A percentile compares a stretch with the other conserved stretches of the same genome.
phyloP scores from a whole-genome alignment of 2,113 vertebrate genomes.

The Dasyurus viverrinus region DNA sequence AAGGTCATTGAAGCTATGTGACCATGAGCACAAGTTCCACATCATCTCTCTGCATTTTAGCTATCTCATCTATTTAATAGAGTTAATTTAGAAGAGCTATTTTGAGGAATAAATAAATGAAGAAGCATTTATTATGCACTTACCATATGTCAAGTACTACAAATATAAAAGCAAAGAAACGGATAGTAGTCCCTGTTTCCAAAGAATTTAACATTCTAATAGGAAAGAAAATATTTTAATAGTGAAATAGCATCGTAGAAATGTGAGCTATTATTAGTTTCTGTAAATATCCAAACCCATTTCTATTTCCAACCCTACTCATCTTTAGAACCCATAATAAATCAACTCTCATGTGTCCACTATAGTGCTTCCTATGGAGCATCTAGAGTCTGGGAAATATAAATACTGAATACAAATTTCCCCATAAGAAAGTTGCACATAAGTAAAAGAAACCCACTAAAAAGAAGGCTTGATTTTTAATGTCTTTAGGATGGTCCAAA shows the following conservation, averaged over 20 bases:
- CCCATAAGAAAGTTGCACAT: neutral
- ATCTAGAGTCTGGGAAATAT: neutral
- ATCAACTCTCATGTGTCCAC: neutral
- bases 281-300: neutral
- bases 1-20: neutral
- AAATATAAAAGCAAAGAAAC: neutral
- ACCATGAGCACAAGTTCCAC: neutral
- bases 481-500: neutral
- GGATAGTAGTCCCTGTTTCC: neutral
- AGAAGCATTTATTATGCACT: neutral
- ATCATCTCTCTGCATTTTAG: neutral
- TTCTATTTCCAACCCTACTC: neutral
- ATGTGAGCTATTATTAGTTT: neutral
- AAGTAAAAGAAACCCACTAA: neutral
- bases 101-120: slow-evolving; percentile 24
- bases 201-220: neutral
- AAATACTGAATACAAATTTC: neutral
- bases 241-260: neutral
- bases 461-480: neutral
- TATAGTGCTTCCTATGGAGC: neutral
- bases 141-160: neutral
- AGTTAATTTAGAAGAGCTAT: neutral
- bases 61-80: slow-evolving; percentile 31
- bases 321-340: neutral
- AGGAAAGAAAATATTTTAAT: neutral